Evolutionary conservation across 2,888 invertebrate genomes (phyloP).

Genomic region (Axea sp.): DNA sequence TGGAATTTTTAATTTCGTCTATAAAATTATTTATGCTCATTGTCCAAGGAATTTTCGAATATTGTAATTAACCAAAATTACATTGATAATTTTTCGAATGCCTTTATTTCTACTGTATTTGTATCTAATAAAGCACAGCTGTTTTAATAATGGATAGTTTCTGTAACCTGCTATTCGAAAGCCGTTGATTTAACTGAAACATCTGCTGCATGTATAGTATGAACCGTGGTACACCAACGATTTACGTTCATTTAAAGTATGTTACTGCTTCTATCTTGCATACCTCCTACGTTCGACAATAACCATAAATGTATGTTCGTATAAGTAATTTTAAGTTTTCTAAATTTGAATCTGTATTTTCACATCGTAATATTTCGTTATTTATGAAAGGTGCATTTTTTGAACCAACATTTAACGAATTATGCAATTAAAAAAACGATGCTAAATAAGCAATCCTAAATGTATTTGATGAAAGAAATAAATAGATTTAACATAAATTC

Average conservation of each 20-base stretch:
- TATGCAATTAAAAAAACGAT: no score
- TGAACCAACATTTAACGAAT: no score
- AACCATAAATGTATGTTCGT: slow-evolving; percentile 30
- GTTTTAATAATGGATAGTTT: slow-evolving; percentile 63
- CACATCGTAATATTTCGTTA: no score
- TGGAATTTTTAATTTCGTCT: no score
- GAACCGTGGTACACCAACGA: slow-evolving; percentile 58
- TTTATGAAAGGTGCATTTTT: no score
- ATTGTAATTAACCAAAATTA: slow-evolving; percentile 43
- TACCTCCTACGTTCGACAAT: slow-evolving; percentile 23
- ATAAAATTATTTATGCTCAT: slow-evolving; percentile 25
- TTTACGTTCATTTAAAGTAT: slow-evolving; percentile 53
- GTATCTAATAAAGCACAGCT: slow-evolving; percentile 63
- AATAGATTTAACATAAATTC: no score
- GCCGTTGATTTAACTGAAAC: slow-evolving; percentile 75
- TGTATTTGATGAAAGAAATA: no score
- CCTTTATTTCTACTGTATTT: slow-evolving; percentile 29
- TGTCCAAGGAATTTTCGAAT: slow-evolving; percentile 9
- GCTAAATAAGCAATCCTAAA: no score
- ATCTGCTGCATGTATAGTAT: slow-evolving; percentile 72
- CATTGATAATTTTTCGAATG: slow-evolving; percentile 27
- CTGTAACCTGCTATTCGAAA: slow-evolving; percentile 54
- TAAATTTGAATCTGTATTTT: slow-evolving; percentile 34
- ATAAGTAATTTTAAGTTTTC: slow-evolving; percentile 49
- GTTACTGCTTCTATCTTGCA: slow-evolving; percentile 16